phyloP scores from a whole-genome alignment of 2,113 vertebrate genomes.

The Salvelinus fontinalis region DNA sequence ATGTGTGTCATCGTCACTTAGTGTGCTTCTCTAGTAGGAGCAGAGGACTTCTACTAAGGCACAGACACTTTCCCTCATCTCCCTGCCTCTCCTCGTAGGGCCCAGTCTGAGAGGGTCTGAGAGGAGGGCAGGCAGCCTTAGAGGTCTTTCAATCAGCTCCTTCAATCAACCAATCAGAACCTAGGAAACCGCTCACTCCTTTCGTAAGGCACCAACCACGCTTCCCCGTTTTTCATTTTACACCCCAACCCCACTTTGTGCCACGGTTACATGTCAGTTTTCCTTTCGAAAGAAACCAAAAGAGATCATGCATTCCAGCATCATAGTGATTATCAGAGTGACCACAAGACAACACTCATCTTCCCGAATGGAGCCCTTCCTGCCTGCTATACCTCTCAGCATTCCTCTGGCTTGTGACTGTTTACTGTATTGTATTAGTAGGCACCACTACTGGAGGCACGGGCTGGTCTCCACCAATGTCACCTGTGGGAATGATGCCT shows the following conservation, averaged over 20 bases:
- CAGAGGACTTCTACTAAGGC: slow-evolving; percentile 33
- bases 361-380: background rate
- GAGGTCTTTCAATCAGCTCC: slow-evolving; percentile 54
- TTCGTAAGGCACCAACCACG: background rate
- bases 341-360: background rate
- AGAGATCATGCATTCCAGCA: slow-evolving; percentile 37
- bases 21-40: slow-evolving; percentile 33
- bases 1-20: slow-evolving; percentile 18
- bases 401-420: slow-evolving; percentile 34
- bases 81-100: background rate
- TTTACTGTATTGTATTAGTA: slow-evolving; percentile 25
- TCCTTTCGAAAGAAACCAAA: slow-evolving; percentile 15
- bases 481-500: slow-evolving; percentile 35
- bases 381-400: slow-evolving; percentile 38
- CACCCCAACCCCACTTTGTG: slow-evolving; percentile 2
- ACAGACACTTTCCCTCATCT: slow-evolving; percentile 20
- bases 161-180: slow-evolving; percentile 43
- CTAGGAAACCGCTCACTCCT: background rate
- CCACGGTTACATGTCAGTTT: background rate
- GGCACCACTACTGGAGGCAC: background rate
- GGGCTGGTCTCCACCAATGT: slow-evolving; percentile 48
- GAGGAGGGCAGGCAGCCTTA: slow-evolving; percentile 17
- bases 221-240: background rate
- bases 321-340: slow-evolving; percentile 17
- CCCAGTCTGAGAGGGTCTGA: slow-evolving; percentile 21